These are phyloP conservation scores for Okamejei kenojei DNA, from an alignment of 2,797 vertebrate species.

Conservation along the genomic window DNA sequence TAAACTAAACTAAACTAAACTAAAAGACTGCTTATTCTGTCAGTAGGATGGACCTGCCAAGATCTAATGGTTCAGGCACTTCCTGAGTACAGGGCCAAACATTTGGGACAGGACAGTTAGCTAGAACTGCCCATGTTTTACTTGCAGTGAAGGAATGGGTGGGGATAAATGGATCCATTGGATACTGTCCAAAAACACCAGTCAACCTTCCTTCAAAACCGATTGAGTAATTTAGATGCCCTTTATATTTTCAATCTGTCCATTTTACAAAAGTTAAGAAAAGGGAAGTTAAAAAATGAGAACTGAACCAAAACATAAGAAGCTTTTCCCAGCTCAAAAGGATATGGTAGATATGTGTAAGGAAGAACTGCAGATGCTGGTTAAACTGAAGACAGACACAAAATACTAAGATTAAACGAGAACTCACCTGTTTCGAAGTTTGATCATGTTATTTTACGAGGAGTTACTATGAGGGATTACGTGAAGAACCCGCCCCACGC, in stretches of 20 bases:
- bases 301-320: not conserved
- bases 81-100: not conserved
- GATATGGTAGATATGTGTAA: not conserved
- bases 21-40: not conserved
- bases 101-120: not conserved
- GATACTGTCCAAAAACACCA: not conserved
- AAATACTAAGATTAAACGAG: no score
- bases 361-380: no score
- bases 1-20: no score
- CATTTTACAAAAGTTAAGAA: not conserved
- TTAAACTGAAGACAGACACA: no score
- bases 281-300: not conserved
- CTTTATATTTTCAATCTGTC: not conserved
- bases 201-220: not conserved
- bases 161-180: not conserved
- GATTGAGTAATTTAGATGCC: not conserved
- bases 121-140: not conserved
- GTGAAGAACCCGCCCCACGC: no score
- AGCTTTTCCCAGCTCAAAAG: not conserved
- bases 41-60: not conserved
- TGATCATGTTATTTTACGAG: no score
- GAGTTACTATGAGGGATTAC: no score
- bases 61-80: not conserved
- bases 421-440: no score
- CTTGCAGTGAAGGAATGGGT: not conserved